Evolutionary conservation across 2,113 vertebrate genomes (phyloP).

Genomic region (Proteles cristata): DNA sequence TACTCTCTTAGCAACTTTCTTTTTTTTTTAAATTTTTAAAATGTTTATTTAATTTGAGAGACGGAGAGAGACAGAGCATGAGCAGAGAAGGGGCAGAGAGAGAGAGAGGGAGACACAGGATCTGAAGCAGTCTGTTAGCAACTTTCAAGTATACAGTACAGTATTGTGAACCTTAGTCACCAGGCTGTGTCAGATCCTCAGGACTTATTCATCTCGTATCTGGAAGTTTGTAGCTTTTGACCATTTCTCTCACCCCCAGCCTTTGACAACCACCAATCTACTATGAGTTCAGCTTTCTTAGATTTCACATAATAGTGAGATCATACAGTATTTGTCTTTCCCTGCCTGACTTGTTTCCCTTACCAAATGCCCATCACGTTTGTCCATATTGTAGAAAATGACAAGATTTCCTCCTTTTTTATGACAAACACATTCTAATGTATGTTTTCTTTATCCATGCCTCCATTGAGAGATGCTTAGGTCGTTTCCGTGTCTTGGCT

Average conservation of each 20-base stretch:
- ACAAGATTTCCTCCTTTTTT: background rate
- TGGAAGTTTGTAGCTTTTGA: background rate
- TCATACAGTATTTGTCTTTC: background rate
- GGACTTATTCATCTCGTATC: background rate
- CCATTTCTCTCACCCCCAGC: background rate
- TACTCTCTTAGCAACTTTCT: background rate
- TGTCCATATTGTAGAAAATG: background rate
- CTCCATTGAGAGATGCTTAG: background rate
- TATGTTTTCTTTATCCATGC: background rate
- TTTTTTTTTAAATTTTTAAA: too few relatives aligned
- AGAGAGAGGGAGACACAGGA: too few relatives aligned
- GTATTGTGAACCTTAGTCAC: background rate
- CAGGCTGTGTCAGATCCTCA: background rate
- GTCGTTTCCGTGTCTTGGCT: background rate
- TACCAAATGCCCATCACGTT: background rate
- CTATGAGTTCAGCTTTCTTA: background rate
- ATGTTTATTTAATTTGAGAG: too few relatives aligned
- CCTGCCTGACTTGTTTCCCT: background rate
- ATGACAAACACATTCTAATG: background rate
- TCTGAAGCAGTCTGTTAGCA: background rate
- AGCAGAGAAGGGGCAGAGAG: too few relatives aligned
- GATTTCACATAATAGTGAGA: background rate
- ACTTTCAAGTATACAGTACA: background rate
- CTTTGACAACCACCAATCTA: background rate
- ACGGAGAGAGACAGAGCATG: too few relatives aligned